Base-by-base conservation (phyloP, 2,113 vertebrate species). In the Gorsachius goisagi region DNA sequence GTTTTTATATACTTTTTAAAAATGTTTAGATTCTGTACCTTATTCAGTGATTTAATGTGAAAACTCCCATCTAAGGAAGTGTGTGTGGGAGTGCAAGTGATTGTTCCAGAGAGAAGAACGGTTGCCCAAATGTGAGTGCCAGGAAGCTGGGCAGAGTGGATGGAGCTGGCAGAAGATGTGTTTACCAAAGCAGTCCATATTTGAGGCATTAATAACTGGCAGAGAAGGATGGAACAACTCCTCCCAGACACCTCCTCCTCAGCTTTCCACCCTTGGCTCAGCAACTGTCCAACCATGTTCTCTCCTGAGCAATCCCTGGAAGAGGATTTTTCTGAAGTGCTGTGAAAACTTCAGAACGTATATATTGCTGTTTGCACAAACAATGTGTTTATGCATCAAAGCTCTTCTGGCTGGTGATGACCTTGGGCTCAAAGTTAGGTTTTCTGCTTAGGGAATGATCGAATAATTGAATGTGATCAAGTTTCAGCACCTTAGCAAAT, bases 111-210 rank as follows among this genome's bases (percentile, higher is more conserved):
- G 55, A 72, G 62, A 53, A n/a, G 33, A 88, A 49, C 0, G 0
- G 19, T 76, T 93, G 92, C 60, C 60, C 44, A 87, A 78, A 84
- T 86, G 5, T 35, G 69, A 83, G 30, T 78, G 76, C 88, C 74
- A 78, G 86, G 60, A 86, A 78, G 73, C 92, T 85, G 69, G 69
- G 58, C 86, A 93, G 88, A 93, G 39, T 60, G 68, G 73, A 66
- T 89, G 60, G 60, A 87, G 66, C 69, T 97, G 97, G 96, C 83
- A 79, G 62, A 75, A 87, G 62, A 87, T 53, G n/a, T 90, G 77
- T 96, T 97, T 94, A 92, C 83, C 77, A 66, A 72, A 95, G 90
- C 71, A 93, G 80, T 72, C 73, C 73, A 39, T 9, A 45, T 79
- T 64, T 0, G 2, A 94, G 69, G 52, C 92, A 78, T 95, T 89